A percentile compares a stretch with the other conserved stretches of the same genome.
Evolutionary conservation across 1,140 invertebrate species (phyloP).

Genomic region (Ridgeia piscesae): DNA sequence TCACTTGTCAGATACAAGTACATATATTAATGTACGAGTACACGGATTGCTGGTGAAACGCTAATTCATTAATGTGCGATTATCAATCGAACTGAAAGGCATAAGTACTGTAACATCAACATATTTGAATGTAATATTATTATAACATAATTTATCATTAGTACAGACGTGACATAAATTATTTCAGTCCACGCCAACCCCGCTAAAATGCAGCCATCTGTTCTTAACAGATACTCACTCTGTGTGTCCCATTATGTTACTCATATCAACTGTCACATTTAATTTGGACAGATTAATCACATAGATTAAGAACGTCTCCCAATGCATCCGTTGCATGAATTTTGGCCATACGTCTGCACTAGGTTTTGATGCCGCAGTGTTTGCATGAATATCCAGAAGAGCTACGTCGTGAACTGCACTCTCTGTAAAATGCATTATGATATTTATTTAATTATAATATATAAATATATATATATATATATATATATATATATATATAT

Average conservation of each 20-base stretch:
- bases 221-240: constrained; percentile 62
- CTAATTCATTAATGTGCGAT: background rate
- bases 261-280: constrained; percentile 99
- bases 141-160: background rate
- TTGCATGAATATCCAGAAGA: background rate
- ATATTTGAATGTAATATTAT: background rate
- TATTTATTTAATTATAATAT: background rate
- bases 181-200: background rate
- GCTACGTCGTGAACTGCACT: background rate
- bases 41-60: background rate
- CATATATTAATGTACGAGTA: background rate
- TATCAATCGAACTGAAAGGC: background rate
- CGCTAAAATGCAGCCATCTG: background rate
- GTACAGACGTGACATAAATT: background rate
- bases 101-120: background rate
- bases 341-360: background rate
- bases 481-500: too few species aligned
- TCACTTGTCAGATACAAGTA: background rate
- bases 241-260: constrained; percentile 97
- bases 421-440: background rate
- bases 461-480: too few species aligned
- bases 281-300: constrained; percentile 92
- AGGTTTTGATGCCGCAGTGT: too few species aligned
- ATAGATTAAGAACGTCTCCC: constrained; percentile 94
- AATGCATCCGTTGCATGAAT: constrained; percentile 49